Evolutionary conservation across 2,113 vertebrate genomes (phyloP).

Genomic region (Aldabrachelys gigantea): DNA sequence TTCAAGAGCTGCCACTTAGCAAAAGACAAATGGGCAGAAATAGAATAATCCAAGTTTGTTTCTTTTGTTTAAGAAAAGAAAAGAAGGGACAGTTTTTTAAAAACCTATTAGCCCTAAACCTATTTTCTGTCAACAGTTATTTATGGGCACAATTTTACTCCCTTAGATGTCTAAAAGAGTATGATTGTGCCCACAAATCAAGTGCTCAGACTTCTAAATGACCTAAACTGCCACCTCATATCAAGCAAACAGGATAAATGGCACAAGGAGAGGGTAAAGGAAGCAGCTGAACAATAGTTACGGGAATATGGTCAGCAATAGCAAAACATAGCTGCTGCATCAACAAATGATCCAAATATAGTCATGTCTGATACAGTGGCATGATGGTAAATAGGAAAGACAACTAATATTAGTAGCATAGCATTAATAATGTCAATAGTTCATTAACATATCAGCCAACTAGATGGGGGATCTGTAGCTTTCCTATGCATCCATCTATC

Average conservation of each 20-base stretch:
- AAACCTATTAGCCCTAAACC: neutral
- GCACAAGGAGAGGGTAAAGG: no score
- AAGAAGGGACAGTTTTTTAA: neutral
- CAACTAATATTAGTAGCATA: neutral
- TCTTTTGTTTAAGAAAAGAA: neutral
- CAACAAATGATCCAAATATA: no score
- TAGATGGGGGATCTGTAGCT: neutral
- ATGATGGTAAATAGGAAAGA: no score
- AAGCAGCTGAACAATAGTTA: no score
- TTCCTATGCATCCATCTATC: neutral
- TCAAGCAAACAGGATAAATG: no score
- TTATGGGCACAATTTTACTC: neutral
- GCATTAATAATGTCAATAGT: neutral
- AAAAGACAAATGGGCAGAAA: neutral
- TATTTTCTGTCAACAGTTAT: neutral
- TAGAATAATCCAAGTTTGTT: neutral
- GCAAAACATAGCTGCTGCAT: no score
- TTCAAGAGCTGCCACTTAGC: neutral
- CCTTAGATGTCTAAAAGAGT: no score
- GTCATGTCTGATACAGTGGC: no score
- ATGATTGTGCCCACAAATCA: no score
- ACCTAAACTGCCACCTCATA: no score
- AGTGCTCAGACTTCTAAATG: no score
- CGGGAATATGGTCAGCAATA: no score
- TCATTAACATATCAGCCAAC: neutral